Evolutionary conservation across 1,140 invertebrate genomes (phyloP), one percentile per base, ranked within the genome.

Genomic region (Ostrea edulis): DNA sequence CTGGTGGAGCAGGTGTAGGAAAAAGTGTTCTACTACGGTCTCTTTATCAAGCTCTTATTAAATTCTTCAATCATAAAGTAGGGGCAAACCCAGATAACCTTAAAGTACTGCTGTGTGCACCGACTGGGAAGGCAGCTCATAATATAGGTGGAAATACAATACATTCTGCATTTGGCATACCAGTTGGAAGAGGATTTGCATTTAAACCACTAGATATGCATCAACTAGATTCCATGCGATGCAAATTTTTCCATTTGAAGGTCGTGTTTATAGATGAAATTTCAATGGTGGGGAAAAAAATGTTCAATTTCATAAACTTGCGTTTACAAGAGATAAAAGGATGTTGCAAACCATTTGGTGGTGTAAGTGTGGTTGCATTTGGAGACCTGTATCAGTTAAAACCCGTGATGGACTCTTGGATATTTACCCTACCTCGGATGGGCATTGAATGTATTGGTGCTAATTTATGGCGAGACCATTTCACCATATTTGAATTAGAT

Each of bases 201-300:
- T n/a, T 88, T 86, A 90, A 91, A 87, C 86, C 89, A 51, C 82
- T 92, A 12, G 88, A 89, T 52, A 86, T 85, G 77, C 82, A 88
- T 5, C 85, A 87, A 51, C 71, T 92, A n/a, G 87, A 91, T 65
- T 88, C 29, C 8, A 51, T 85, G 35, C 62, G 87, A 87, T n/a
- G 44, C 8, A 86, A 86, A 65, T 86, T 86, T 20, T 44, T 35
- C 12, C n/a, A 53, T 54, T 52, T 89, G 20, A 90, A 90, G 82
- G 55, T 91, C 20, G 54, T 91, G 3, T 58, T 91, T 44, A 89
- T 90, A 54, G 89, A 91, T 90, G 90, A 91, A 87, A 88, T 91
- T 52, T 91, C 89, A 25, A 91, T 91, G 90, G 89, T 90, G 29
- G 90, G n/a, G n/a, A n/a, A n/a, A n/a, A n/a, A n/a, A n/a, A n/a